Evolutionary conservation across 2,797 vertebrate species (phyloP), one percentile per base, ranked within the genome.

Genomic region (Halcyon leucocephala): DNA sequence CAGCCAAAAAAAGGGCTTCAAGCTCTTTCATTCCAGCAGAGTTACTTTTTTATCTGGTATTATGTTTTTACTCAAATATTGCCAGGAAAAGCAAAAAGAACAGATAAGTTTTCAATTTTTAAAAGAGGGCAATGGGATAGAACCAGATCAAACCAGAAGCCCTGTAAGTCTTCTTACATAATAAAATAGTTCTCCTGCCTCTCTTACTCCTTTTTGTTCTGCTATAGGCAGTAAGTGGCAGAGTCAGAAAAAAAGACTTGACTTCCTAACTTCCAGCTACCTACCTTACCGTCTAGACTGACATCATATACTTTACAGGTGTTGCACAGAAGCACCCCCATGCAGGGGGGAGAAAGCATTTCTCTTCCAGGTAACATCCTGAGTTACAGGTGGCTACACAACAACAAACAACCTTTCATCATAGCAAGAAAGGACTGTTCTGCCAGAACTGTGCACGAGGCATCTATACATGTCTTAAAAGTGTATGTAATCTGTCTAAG

Each of bases 31-130:
- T 74, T 88, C 82, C 79, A 90, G n/a, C 58, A 88, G 81, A 91
- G 69, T 51, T 69, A 39, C n/a, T 16, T 83, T 70, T 84, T 83
- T 15, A 81, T 79, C 69, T 73, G 31, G 51, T 69, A 29, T 90
- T 84, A 82, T 1, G 2, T 76, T 93, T 89, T 88, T 33, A 88
- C 16, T 18, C 8, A 1, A 22, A 49, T 74, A 60, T 48, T 95
- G 67, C 76, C 87, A 94, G 84, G 35, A 95, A 94, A 95, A 90
- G 48, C 49, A 86, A 71, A 86, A 84, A 72, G 29, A 74, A 46
- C 39, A 92, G 89, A 33, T 81, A 89, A 81, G 33, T 79, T 90
- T 71, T 86, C n/a, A 41, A n/a, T 79, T 93, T 62, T 77, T 71
- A 86, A 67, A 86, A 62, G 62, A 71, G 7, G 9, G 20, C 76